phyloP scores from a whole-genome alignment of 2,797 vertebrate species.

The Propithecus perrieri region DNA sequence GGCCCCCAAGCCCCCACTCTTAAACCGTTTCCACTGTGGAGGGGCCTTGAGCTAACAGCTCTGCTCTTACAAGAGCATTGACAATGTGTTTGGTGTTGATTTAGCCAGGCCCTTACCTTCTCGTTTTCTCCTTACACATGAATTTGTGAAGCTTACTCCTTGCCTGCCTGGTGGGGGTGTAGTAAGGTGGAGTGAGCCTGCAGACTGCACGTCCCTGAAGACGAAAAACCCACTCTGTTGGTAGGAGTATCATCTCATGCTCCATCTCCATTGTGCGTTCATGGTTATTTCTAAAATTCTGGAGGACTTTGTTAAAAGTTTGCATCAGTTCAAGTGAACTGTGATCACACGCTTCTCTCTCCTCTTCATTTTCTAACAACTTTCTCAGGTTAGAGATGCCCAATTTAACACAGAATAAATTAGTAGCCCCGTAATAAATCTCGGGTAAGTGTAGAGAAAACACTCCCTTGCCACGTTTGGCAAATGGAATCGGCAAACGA shows the following conservation, averaged over 20 bases:
- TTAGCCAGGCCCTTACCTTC: not conserved
- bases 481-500: slow-evolving; percentile 46
- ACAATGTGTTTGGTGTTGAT: not conserved
- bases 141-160: not conserved
- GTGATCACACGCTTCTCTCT: not conserved
- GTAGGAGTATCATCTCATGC: not conserved
- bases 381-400: slow-evolving; percentile 49
- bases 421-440: slow-evolving; percentile 39
- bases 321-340: not conserved
- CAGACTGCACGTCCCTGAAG: not conserved
- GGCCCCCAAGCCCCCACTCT: not conserved
- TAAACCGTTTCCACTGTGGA: not conserved
- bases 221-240: not conserved
- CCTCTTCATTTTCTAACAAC: slow-evolving; percentile 33
- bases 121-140: not conserved
- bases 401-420: slow-evolving; percentile 65
- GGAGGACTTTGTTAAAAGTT: not conserved
- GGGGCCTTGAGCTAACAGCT: not conserved
- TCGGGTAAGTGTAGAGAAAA: slow-evolving; percentile 46
- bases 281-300: not conserved
- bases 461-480: slow-evolving; percentile 46
- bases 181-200: not conserved
- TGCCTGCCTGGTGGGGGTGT: not conserved
- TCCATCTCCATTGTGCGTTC: not conserved
- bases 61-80: not conserved